A percentile compares a stretch with the other conserved stretches of the same genome.
Conservation (phyloP, 2,888 invertebrate species). For the Drosophila testacea region DNA sequence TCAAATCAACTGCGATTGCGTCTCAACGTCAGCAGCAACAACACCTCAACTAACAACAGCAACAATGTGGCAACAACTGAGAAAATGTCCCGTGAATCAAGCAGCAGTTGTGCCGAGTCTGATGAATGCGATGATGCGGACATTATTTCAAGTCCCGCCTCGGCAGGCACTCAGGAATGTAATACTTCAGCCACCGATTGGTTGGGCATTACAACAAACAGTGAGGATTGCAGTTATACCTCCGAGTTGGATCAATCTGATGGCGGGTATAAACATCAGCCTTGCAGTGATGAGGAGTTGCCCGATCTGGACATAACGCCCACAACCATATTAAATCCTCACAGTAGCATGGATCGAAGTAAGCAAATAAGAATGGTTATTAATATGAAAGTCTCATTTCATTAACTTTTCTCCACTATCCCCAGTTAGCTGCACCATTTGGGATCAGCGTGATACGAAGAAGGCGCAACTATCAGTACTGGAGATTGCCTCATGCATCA, state of each 20-base stretch:
- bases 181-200: slow-evolving; percentile 91
- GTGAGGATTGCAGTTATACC: slow-evolving; percentile 90
- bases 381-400: not conserved
- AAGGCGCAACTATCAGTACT: slow-evolving; percentile 97
- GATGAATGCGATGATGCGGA: slow-evolving; percentile 87
- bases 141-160: slow-evolving; percentile 88
- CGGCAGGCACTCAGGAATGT: slow-evolving; percentile 86
- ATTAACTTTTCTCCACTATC: too few species aligned
- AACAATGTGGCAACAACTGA: slow-evolving; percentile 30
- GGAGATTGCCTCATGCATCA: slow-evolving; percentile 97
- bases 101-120: slow-evolving; percentile 82
- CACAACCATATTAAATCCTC: slow-evolving; percentile 90
- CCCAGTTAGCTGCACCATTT: slow-evolving; percentile 96
- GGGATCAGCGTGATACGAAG: slow-evolving; percentile 95
- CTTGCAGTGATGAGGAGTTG: slow-evolving; percentile 85
- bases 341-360: slow-evolving; percentile 91
- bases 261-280: slow-evolving; percentile 86
- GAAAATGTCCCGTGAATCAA: slow-evolving; percentile 51
- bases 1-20: slow-evolving; percentile 77
- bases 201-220: slow-evolving; percentile 95
- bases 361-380: slow-evolving; percentile 50
- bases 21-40: slow-evolving; percentile 54
- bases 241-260: slow-evolving; percentile 90
- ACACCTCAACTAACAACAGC: slow-evolving; percentile 5
- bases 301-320: slow-evolving; percentile 89